These are phyloP conservation scores for Setophaga kirtlandii DNA, from an alignment of 2,113 vertebrate genomes.

Conservation along the genomic window DNA sequence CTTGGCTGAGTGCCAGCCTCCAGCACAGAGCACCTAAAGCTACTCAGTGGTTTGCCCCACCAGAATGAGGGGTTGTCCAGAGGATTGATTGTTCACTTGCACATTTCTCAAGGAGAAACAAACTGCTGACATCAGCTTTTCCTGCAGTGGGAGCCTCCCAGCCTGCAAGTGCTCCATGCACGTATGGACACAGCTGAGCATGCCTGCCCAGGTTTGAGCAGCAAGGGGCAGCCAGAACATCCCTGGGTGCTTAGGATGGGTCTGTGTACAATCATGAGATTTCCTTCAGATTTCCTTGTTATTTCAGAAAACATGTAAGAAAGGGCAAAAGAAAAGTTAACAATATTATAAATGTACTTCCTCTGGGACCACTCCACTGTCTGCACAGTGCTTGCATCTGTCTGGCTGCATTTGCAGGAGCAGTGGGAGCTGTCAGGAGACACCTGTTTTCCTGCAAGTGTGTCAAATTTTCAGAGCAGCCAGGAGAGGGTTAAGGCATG, in stretches of 20 bases:
- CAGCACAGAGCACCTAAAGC: not conserved
- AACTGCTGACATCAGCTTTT: not conserved
- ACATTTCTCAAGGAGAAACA: not conserved
- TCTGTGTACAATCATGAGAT: not conserved
- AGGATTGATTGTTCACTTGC: not conserved
- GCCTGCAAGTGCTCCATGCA: not conserved
- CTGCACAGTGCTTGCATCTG: not conserved
- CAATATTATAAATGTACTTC: not conserved
- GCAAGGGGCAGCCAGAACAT: not conserved
- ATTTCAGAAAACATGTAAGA: not conserved
- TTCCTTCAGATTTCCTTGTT: not conserved
- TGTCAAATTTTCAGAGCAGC: not conserved
- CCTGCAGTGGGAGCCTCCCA: not conserved
- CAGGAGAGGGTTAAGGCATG: conserved; percentile 2
- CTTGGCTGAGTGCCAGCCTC: not conserved
- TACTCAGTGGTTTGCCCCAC: not conserved
- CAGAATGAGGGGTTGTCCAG: not conserved
- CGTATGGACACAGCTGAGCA: fast-evolving
- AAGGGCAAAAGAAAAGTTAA: not conserved
- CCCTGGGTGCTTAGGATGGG: not conserved
- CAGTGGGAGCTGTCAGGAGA: fast-evolving
- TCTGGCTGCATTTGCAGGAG: not conserved
- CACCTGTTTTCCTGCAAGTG: not conserved
- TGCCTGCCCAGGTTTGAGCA: not conserved
- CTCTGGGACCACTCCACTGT: not conserved